Conservation (phyloP, 2,797 vertebrate genomes). For the Botia kubotai region DNA sequence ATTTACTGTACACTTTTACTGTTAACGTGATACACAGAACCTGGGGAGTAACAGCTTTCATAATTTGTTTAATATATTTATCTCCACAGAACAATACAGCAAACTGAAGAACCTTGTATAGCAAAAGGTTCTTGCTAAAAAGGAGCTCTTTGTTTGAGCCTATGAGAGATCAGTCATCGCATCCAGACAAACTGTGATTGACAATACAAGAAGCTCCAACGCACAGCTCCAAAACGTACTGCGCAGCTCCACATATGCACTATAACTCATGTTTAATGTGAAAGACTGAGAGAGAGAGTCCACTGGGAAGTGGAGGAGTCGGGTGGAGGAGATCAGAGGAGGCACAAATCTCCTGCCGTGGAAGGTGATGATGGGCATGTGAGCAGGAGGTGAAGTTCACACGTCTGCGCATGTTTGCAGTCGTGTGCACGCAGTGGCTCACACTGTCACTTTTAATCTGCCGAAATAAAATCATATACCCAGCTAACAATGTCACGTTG, state of each 20-base stretch:
- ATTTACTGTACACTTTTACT: too few relatives aligned
- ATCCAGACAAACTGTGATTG: neutral
- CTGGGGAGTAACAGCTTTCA: too few relatives aligned
- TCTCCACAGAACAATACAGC: too few relatives aligned
- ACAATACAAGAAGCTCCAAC: neutral
- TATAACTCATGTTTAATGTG: conserved; percentile 39
- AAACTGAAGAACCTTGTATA: too few relatives aligned
- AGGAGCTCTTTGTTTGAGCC: neutral
- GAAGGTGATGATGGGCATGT: conserved; percentile 37
- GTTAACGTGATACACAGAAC: too few relatives aligned
- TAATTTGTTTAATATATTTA: too few relatives aligned
- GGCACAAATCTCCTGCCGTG: conserved; percentile 38
- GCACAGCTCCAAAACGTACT: neutral
- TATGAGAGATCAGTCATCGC: too few relatives aligned
- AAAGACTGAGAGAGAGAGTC: conserved; percentile 14
- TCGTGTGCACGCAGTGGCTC: conserved; percentile 16
- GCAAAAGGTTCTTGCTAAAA: too few relatives aligned
- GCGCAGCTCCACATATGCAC: neutral
- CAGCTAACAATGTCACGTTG: neutral
- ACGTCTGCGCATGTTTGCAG: conserved; percentile 23
- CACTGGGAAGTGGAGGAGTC: conserved; percentile 11
- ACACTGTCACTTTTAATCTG: neutral
- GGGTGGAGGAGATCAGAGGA: conserved; percentile 24
- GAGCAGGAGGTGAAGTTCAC: conserved; percentile 39
- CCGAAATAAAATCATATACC: conserved; percentile 5